Base-by-base conservation (phyloP, 2,113 vertebrate species). In the Acanthisitta chloris region DNA sequence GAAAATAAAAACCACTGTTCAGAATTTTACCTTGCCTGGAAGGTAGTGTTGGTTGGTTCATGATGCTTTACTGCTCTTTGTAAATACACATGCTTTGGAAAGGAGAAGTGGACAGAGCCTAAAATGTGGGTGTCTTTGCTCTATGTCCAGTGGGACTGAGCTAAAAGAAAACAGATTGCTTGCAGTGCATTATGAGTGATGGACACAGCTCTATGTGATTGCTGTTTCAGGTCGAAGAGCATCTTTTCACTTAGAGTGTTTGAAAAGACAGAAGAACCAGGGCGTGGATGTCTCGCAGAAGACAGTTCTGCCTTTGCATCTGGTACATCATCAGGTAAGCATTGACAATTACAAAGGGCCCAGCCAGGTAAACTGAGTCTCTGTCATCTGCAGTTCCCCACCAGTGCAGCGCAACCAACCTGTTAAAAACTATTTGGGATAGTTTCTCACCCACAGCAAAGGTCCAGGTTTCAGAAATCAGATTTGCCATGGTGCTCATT, bases 211-310 rank as follows among this genome's bases (percentile, higher is more conserved):
- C 45, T 88, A 23, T 92, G 59, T 74, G 51, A 19, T 82, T 97
- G 70, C 40, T 48, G 59, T 92, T 97, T 43, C 96, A 99, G 99
- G 98, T 96, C 98, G 99, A 97, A 98, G 99, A 98, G 99, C 99
- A 54, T 99, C 99, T 92, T 99, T 99, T 98, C 99, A 99, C 96
- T 96, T 99, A 88, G 99, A 99, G 92, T 99, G 99, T 98, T 98
- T 99, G 94, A 99, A 98, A 96, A 98, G 99, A 96, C 99, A 99
- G 93, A 99, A 98, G 29, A 98, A 98, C 74, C 98, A 98, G 58
- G 97, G 95, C 8, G 94, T 98, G 91, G 99, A 99, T 2, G 94
- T 99, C 92, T 98, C 99, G 4, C 99, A 99, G 97, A 99, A 99
- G 98, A 99, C 99, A n/a, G 98, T 98, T 82, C 97, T 99, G 82